Evolutionary conservation across 2,797 vertebrate genomes (phyloP).

Genomic region (Ctenosaura bakeri): DNA sequence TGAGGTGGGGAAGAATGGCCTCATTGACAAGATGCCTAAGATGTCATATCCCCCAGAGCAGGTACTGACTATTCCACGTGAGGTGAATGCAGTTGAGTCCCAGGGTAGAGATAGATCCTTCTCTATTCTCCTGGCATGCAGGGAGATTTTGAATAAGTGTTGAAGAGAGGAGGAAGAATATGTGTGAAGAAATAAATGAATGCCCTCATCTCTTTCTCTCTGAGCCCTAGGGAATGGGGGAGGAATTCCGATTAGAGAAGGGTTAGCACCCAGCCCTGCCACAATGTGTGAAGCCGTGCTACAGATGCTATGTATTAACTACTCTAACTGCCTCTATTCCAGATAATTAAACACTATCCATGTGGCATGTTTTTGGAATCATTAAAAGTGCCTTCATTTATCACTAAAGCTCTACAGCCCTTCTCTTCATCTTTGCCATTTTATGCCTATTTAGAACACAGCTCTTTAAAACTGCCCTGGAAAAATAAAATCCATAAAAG

Average conservation of each 20-base stretch:
- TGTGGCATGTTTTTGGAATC: slow-evolving; percentile 42
- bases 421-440: slow-evolving; percentile 25
- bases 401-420: background rate
- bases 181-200: background rate
- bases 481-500: slow-evolving; percentile 30
- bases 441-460: slow-evolving; percentile 36
- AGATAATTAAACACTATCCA: slow-evolving; percentile 40
- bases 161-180: background rate
- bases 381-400: slow-evolving; percentile 49
- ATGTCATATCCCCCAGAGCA: background rate
- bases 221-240: background rate
- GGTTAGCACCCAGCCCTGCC: background rate
- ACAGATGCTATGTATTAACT: slow-evolving; percentile 1
- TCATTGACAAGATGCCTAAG: background rate
- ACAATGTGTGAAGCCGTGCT: background rate
- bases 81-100: too few species aligned
- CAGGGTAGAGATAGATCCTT: background rate
- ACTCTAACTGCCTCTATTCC: background rate
- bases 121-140: background rate
- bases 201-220: background rate
- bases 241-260: background rate
- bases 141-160: too few species aligned
- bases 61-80: background rate
- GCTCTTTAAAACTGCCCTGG: slow-evolving; percentile 19
- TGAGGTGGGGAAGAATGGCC: background rate